Evolutionary conservation across 2,888 invertebrate species (phyloP).

Genomic region (Lasius fuliginosus): DNA sequence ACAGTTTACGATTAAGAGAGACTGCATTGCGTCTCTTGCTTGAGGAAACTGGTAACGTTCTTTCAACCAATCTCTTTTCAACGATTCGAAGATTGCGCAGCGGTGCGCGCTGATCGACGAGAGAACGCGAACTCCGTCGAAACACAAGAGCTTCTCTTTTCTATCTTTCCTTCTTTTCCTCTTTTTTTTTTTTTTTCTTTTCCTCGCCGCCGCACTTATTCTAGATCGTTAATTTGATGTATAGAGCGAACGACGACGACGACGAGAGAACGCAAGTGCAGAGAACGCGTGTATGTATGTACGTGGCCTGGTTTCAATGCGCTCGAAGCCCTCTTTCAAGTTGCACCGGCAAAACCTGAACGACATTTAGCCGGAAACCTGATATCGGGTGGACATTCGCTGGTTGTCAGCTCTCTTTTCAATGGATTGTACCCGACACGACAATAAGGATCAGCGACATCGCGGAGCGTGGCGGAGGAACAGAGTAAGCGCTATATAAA

Average conservation of each 20-base stretch:
- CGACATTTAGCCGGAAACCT: slow-evolving; percentile 77
- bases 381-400: slow-evolving; percentile 78
- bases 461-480: slow-evolving; percentile 60
- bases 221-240: slow-evolving; percentile 76
- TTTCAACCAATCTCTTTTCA: slow-evolving; percentile 22
- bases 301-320: slow-evolving; percentile 71
- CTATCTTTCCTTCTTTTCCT: background rate
- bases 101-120: slow-evolving; percentile 19
- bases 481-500: slow-evolving; percentile 31
- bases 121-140: slow-evolving; percentile 14
- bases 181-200: background rate
- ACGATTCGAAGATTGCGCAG: slow-evolving; percentile 34
- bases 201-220: slow-evolving; percentile 16
- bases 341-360: slow-evolving; percentile 68
- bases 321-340: slow-evolving; percentile 68
- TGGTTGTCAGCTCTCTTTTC: slow-evolving; percentile 65
- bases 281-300: slow-evolving; percentile 53
- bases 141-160: slow-evolving; percentile 8
- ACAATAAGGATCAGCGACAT: slow-evolving; percentile 76
- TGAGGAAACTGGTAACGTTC: slow-evolving; percentile 22
- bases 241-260: slow-evolving; percentile 61
- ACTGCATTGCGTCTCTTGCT: slow-evolving; percentile 3
- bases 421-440: slow-evolving; percentile 72
- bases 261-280: slow-evolving; percentile 61
- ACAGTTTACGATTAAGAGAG: slow-evolving; percentile 15